Evolutionary conservation across 1,140 invertebrate genomes (phyloP), one percentile per base, ranked within the genome.

Genomic region (Zaprionus gabonicus): DNA sequence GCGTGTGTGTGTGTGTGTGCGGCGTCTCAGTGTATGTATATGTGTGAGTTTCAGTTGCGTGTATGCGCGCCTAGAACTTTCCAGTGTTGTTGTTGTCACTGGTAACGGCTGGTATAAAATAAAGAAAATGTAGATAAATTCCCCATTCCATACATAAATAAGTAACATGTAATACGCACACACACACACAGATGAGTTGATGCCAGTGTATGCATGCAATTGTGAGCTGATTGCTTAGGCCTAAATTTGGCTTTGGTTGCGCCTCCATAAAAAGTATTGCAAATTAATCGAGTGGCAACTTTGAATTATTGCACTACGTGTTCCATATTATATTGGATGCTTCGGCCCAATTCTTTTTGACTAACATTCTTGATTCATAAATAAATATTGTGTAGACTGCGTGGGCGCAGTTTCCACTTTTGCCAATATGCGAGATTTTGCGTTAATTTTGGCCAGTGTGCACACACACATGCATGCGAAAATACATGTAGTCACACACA

Each of bases 241-340:
- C 83, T 88, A 87, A 88, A 87, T 87, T 83, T 83, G 83, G 83
- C 57, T 71, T 34, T 73, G 73, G 51, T n/a, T 78, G 84, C 64
- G 46, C 71, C 68, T 87, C 81, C 80, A 88, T 83, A 87, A 87
- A 87, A 83, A 88, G 84, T 69, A 83, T 88, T 80, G 63, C 84
- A 80, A 78, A 80, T 77, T 67, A 77, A 82, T 80, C 49, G 55
- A 86, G 49, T 41, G 56, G 9, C 70, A 53, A 67, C 63, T 57
- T 77, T 62, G 49, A 63, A 63, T 63, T 67, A 57, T 51, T 77
- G 63, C 74, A 77, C 31, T 76, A 49, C 46, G 25, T 60, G 58
- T 25, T 62, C 69, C 63, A 73, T 62, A 67, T 72, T 72, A 64
- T 17, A 49, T 59, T 71, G 49, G 57, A 12, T 27, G 27, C 28